Evolutionary conservation across 2,888 invertebrate genomes (phyloP).

Genomic region (Neoascia interrupta): DNA sequence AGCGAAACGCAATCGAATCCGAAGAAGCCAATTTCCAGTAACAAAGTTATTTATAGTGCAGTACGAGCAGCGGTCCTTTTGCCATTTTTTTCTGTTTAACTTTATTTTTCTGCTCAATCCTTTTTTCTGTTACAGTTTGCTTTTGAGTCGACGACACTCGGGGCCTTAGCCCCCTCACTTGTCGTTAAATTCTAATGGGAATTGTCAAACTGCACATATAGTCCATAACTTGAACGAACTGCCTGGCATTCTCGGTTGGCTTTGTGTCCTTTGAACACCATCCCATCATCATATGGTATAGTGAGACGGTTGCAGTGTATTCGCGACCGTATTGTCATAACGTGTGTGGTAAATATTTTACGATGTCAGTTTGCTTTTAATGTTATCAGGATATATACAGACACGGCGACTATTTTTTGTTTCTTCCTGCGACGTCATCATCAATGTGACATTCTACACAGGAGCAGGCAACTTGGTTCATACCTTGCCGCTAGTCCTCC

Average conservation of each 20-base stretch:
- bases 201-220: slow-evolving; percentile 60
- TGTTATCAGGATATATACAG: slow-evolving; percentile 53
- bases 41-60: slow-evolving; percentile 60
- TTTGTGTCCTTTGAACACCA: slow-evolving; percentile 46
- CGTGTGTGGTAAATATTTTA: slow-evolving; percentile 68
- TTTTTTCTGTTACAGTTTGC: slow-evolving; percentile 27
- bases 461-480: background rate
- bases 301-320: background rate
- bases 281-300: slow-evolving; percentile 4
- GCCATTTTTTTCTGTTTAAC: background rate
- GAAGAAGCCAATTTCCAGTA: slow-evolving; percentile 51
- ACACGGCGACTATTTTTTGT: background rate
- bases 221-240: slow-evolving; percentile 53
- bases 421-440: slow-evolving; percentile 28
- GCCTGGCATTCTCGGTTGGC: slow-evolving; percentile 24
- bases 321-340: slow-evolving; percentile 40
- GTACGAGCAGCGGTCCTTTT: slow-evolving; percentile 7
- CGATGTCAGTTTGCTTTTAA: slow-evolving; percentile 63
- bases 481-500: background rate
- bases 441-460: slow-evolving; percentile 40
- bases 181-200: slow-evolving; percentile 68
- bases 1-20: slow-evolving; percentile 58
- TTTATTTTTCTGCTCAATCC: slow-evolving; percentile 4
- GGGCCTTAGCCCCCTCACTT: slow-evolving; percentile 7
- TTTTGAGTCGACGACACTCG: background rate